Evolutionary conservation across 2,797 vertebrate species (phyloP).

Genomic region (Micrastur ruficollis): DNA sequence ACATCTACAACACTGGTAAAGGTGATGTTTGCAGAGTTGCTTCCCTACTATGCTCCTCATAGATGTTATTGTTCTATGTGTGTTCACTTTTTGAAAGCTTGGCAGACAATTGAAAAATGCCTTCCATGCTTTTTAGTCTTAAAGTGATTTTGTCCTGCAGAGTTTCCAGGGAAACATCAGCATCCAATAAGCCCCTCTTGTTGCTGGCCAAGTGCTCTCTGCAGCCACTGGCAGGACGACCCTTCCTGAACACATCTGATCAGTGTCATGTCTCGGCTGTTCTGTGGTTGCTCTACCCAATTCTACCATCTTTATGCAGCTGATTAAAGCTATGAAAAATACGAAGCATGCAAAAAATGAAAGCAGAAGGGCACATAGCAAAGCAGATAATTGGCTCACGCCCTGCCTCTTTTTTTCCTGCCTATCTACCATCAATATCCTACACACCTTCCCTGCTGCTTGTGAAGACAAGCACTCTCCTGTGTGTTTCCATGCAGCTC

Average conservation of each 20-base stretch:
- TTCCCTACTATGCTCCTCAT: not conserved
- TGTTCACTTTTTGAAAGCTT: not conserved
- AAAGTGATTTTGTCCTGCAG: not conserved
- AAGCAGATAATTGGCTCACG: not conserved
- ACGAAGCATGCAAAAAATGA: not conserved
- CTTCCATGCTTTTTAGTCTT: not conserved
- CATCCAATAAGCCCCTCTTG: not conserved
- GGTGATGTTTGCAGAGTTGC: not conserved
- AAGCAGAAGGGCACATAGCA: not conserved
- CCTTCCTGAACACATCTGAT: not conserved
- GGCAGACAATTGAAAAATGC: not conserved
- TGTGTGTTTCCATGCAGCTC: not conserved
- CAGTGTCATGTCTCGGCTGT: not conserved
- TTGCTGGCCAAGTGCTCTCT: not conserved
- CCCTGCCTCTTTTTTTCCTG: not conserved
- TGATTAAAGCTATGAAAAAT: not conserved
- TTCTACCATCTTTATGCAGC: not conserved
- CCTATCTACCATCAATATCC: not conserved
- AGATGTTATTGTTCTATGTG: not conserved
- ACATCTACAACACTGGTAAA: not conserved
- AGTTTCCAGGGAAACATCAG: not conserved
- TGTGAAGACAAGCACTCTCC: constrained; percentile 4
- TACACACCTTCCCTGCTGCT: not conserved
- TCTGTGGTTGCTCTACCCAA: not conserved
- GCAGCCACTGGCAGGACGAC: fast-evolving